A percentile compares a stretch with the other conserved stretches of the same genome.
phyloP scores from a whole-genome alignment of 2,888 invertebrate genomes.

The Zootermopsis nevadensis region DNA sequence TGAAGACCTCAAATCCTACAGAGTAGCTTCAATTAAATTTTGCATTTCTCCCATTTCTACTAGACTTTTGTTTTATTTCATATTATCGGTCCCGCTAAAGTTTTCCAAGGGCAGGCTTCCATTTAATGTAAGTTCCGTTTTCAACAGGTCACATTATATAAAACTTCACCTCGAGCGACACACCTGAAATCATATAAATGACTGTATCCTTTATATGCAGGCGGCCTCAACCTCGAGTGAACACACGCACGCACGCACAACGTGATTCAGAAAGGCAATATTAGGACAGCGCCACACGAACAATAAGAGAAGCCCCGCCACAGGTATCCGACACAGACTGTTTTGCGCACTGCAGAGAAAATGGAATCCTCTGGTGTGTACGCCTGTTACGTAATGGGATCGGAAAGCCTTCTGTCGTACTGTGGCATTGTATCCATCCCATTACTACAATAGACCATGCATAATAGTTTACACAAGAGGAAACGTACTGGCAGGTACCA shows the following conservation, averaged over 20 bases:
- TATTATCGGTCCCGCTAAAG: no score
- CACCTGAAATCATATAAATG: background rate
- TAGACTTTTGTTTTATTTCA: no score
- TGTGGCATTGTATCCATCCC: background rate
- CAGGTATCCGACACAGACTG: background rate
- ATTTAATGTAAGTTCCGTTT: no score
- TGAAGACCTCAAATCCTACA: no score
- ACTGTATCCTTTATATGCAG: background rate
- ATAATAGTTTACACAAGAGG: background rate
- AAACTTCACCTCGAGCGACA: background rate
- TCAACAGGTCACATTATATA: background rate
- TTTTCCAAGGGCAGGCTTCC: no score
- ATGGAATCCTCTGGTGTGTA: background rate
- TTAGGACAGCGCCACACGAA: background rate
- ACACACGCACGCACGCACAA: background rate
- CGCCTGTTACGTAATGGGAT: slow-evolving; percentile 17
- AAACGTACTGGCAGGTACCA: background rate
- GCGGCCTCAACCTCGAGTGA: background rate
- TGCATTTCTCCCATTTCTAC: no score
- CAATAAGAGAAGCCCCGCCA: background rate
- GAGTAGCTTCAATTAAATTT: no score
- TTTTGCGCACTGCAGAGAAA: slow-evolving; percentile 29
- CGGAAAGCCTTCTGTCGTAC: background rate
- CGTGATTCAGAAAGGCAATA: slow-evolving; percentile 16
- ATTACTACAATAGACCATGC: slow-evolving; percentile 12